Evolutionary conservation across 2,113 vertebrate genomes (phyloP).

Genomic region (Corythaixoides concolor): DNA sequence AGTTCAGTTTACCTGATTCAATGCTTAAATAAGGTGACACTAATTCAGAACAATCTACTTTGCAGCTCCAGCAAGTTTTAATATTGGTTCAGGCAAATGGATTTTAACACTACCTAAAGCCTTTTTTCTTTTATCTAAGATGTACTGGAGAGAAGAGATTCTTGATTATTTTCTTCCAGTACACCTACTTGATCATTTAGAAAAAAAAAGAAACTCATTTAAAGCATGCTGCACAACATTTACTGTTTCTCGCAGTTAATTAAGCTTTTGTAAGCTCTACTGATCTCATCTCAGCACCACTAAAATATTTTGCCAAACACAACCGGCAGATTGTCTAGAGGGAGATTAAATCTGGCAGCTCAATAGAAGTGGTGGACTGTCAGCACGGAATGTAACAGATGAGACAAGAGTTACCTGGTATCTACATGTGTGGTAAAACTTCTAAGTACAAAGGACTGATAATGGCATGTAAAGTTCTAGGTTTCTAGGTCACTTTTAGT

Average conservation of each 20-base stretch:
- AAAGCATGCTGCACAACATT: neutral
- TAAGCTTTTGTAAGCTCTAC: neutral
- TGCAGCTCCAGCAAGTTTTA: neutral
- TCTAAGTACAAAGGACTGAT: neutral
- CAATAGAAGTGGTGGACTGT: neutral
- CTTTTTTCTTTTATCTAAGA: neutral
- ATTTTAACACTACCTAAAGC: neutral
- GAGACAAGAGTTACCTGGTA: neutral
- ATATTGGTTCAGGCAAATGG: neutral
- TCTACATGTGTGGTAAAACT: neutral
- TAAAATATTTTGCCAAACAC: slow-evolving; percentile 2
- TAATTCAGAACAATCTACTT: neutral
- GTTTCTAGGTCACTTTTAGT: neutral
- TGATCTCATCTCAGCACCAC: neutral
- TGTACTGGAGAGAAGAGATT: neutral
- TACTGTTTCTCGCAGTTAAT: neutral
- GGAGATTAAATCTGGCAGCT: neutral
- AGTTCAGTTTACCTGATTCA: neutral
- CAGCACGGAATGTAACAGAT: neutral
- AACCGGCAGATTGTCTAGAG: neutral
- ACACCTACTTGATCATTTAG: neutral
- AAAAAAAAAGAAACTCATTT: neutral
- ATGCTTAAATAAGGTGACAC: neutral
- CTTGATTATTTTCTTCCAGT: neutral
- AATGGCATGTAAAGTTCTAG: neutral